These are phyloP conservation scores for Pristionchus mayeri DNA, from an alignment of 2,888 invertebrate genomes.

Conservation along the genomic window DNA sequence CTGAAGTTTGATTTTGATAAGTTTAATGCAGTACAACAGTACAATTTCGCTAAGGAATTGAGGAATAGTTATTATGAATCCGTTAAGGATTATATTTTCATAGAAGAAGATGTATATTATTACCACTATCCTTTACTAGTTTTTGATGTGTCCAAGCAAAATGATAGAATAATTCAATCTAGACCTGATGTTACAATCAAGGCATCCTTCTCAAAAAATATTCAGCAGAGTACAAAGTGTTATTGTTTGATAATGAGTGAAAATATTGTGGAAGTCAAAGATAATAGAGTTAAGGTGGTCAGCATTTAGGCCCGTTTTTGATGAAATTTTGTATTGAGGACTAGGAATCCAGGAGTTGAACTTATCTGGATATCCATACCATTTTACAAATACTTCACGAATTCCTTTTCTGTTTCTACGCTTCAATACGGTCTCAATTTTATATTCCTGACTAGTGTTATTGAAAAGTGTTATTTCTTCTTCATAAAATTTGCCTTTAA, in stretches of 20 bases:
- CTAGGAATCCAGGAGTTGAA: slow-evolving; percentile 48
- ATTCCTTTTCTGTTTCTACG: slow-evolving; percentile 6
- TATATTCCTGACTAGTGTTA: slow-evolving; percentile 21
- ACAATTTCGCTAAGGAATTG: slow-evolving; percentile 58
- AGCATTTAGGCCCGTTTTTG: too few species aligned
- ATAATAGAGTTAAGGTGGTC: slow-evolving; percentile 21
- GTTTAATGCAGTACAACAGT: slow-evolving; percentile 57
- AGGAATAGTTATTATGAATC: slow-evolving; percentile 14
- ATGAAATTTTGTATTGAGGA: too few species aligned
- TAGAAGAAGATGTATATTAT: slow-evolving; percentile 62
- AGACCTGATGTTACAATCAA: slow-evolving; percentile 66
- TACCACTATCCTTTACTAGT: slow-evolving; percentile 56
- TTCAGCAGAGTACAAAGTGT: slow-evolving; percentile 53
- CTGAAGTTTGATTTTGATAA: slow-evolving; percentile 43
- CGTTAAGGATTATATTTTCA: slow-evolving; percentile 32
- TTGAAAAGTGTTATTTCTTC: slow-evolving; percentile 52
- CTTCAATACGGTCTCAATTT: background rate
- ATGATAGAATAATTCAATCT: too few species aligned
- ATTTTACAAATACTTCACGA: slow-evolving; percentile 54
- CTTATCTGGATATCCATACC: slow-evolving; percentile 60
- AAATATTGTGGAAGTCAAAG: too few species aligned
- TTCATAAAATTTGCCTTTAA: slow-evolving; percentile 59
- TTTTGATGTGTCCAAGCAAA: too few species aligned
- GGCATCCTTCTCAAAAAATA: slow-evolving; percentile 56
- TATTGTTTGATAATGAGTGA: too few species aligned